A percentile compares a stretch with the other conserved stretches of the same genome.
Evolutionary conservation across 2,113 vertebrate species (phyloP).

Genomic region (Apodemus sylvaticus): DNA sequence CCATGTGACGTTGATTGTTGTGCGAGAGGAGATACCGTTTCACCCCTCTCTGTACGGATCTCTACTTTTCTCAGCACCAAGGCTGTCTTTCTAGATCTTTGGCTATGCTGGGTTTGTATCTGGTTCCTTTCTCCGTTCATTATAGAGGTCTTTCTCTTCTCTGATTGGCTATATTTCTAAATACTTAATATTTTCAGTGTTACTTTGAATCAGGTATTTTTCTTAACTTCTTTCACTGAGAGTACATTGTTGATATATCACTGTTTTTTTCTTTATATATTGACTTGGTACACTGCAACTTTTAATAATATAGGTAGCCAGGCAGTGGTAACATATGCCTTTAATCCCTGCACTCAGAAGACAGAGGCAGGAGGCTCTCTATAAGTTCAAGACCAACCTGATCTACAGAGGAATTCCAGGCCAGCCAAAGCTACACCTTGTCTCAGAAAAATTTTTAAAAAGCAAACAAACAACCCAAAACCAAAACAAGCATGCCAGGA

Average conservation of each 20-base stretch:
- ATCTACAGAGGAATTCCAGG: too few species aligned
- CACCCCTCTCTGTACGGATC: neutral
- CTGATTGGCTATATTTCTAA: neutral
- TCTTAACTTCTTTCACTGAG: neutral
- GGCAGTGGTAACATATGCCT: too few species aligned
- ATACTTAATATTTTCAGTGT: neutral
- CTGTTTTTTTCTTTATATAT: neutral
- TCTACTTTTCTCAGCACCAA: neutral
- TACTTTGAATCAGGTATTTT: neutral
- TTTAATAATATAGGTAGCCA: neutral
- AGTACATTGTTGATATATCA: neutral
- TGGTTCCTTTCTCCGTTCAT: neutral
- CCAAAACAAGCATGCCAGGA: too few species aligned
- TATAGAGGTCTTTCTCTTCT: neutral
- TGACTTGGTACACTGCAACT: neutral
- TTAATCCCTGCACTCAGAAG: too few species aligned
- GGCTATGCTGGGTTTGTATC: neutral
- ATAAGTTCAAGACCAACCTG: neutral
- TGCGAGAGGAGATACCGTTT: neutral
- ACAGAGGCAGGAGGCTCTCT: too few species aligned
- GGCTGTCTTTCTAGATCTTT: neutral
- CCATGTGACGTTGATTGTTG: neutral
- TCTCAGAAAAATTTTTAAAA: too few species aligned
- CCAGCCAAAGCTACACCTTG: too few species aligned
- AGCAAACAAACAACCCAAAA: too few species aligned